Evolutionary conservation across 1,140 invertebrate genomes (phyloP).

Genomic region (Eubasilissa regina): DNA sequence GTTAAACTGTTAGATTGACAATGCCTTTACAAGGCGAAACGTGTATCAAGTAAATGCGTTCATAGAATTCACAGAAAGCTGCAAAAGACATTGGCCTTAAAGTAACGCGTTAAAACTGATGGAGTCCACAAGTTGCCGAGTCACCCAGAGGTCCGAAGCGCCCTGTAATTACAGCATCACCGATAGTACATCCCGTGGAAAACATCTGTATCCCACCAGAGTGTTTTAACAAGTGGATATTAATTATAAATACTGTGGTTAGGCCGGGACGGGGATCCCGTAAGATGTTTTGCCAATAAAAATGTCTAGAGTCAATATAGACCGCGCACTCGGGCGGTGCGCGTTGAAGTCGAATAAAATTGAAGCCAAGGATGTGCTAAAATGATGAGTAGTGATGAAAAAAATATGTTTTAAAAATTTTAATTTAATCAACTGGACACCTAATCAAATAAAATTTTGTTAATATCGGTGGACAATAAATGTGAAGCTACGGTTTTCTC

Average conservation of each 20-base stretch:
- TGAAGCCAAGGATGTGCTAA: not conserved
- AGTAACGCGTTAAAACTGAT: too few relatives aligned
- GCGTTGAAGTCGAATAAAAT: not conserved
- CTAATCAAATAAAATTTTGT: too few relatives aligned
- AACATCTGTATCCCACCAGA: conserved; percentile 31
- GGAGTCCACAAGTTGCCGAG: not conserved
- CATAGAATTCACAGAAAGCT: too few relatives aligned
- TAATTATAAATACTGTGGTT: conserved; percentile 49
- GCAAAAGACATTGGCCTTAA: too few relatives aligned
- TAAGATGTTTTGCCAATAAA: conserved; percentile 56
- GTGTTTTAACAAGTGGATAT: conserved; percentile 52
- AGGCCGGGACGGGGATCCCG: conserved; percentile 22
- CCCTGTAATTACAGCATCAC: conserved; percentile 54
- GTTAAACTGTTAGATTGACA: too few relatives aligned
- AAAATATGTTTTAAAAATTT: too few relatives aligned
- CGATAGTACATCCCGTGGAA: conserved; percentile 33
- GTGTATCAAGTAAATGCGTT: too few relatives aligned
- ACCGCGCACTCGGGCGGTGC: conserved; percentile 5
- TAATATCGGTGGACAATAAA: too few relatives aligned
- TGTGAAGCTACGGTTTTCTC: too few relatives aligned
- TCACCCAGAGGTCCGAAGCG: conserved; percentile 16
- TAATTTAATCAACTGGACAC: too few relatives aligned
- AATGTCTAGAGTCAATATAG: conserved; percentile 44
- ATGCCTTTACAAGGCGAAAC: too few relatives aligned
- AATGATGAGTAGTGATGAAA: not conserved